These are phyloP conservation scores for Stegana nigrithorax DNA, from an alignment of 2,888 invertebrate genomes.

Conservation along the genomic window DNA sequence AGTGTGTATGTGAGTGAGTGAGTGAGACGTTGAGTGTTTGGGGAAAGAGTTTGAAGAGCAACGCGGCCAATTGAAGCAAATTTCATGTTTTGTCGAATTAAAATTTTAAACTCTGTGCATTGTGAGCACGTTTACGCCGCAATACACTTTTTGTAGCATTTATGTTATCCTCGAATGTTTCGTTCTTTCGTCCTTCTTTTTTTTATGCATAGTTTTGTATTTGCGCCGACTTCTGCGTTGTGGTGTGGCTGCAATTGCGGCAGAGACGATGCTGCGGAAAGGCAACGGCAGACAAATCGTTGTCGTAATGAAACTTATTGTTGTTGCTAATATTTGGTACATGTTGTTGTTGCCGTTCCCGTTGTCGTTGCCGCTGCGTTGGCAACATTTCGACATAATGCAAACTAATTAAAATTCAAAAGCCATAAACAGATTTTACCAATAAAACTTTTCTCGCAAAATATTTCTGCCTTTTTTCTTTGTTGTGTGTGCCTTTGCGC, in stretches of 20 bases:
- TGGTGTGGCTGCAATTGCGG: slow-evolving; percentile 42
- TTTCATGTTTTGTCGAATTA: slow-evolving; percentile 62
- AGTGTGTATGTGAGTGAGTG: slow-evolving; percentile 42
- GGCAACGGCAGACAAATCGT: slow-evolving; percentile 59
- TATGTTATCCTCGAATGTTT: slow-evolving; percentile 21
- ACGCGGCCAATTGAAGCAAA: slow-evolving; percentile 20
- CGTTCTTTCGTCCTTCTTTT: too few species aligned
- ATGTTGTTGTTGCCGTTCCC: slow-evolving; percentile 36
- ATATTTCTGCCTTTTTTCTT: too few species aligned
- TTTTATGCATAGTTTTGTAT: too few species aligned
- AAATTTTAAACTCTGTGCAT: slow-evolving; percentile 52
- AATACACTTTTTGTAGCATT: neutral
- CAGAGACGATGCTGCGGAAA: slow-evolving; percentile 60
- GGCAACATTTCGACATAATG: slow-evolving; percentile 58
- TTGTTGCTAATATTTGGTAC: slow-evolving; percentile 24
- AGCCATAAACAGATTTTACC: slow-evolving; percentile 67
- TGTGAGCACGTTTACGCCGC: neutral
- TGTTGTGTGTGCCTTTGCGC: slow-evolving; percentile 12
- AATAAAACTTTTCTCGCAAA: slow-evolving; percentile 66
- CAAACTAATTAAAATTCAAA: slow-evolving; percentile 68
- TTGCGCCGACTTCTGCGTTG: neutral
- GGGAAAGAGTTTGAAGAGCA: too few species aligned
- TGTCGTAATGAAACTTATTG: slow-evolving; percentile 52
- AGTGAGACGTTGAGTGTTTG: too few species aligned
- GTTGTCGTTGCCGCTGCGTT: slow-evolving; percentile 14